Evolutionary conservation across 2,797 vertebrate genomes (phyloP).

Genomic region (Decapterus maruadsi): DNA sequence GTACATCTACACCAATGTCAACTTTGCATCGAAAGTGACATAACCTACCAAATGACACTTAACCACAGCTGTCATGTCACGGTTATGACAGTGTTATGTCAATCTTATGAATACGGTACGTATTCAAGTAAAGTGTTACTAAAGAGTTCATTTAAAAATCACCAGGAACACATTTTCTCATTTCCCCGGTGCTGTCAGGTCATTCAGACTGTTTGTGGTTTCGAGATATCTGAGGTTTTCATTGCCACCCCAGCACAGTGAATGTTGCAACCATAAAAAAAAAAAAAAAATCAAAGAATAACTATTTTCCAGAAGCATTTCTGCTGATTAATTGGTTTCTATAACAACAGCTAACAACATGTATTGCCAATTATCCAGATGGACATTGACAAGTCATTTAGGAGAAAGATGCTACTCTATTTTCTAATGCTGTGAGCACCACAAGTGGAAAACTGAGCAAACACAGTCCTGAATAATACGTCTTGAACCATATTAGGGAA

Average conservation of each 20-base stretch:
- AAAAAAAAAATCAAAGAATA: neutral
- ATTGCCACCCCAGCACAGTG: neutral
- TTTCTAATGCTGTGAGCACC: neutral
- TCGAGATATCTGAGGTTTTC: neutral
- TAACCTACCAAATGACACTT: too few species aligned
- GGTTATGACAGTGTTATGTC: too few species aligned
- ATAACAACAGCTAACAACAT: neutral
- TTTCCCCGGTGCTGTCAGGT: neutral
- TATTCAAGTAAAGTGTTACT: too few species aligned
- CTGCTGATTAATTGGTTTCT: neutral
- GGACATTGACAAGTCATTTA: neutral
- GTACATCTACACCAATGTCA: too few species aligned
- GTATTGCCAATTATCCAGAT: neutral
- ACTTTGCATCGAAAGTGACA: too few species aligned
- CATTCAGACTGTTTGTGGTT: neutral
- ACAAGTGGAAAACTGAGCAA: neutral
- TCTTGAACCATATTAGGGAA: neutral
- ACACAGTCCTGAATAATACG: neutral
- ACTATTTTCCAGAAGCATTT: neutral
- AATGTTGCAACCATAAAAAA: neutral
- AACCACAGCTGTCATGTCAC: too few species aligned
- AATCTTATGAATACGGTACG: too few species aligned
- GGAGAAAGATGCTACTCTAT: neutral
- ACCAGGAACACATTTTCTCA: slow-evolving; percentile 2
- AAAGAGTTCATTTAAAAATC: too few species aligned